These are phyloP conservation scores for Hirtodrosophila duncani DNA, from an alignment of 2,888 invertebrate genomes.

Conservation along the genomic window DNA sequence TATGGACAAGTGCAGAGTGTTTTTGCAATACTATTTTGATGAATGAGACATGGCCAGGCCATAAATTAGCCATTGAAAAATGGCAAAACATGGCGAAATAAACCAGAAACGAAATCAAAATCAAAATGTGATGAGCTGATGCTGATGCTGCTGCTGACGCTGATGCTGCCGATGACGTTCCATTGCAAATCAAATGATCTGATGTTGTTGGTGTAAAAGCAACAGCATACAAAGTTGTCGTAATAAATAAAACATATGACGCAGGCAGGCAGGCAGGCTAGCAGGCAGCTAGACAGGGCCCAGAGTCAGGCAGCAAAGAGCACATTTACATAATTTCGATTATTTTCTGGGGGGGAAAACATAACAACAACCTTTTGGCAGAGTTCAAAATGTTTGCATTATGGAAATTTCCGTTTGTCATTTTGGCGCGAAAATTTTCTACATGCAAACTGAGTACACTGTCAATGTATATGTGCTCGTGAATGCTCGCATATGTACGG, in stretches of 20 bases:
- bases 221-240: slow-evolving; percentile 21
- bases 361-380: slow-evolving; percentile 14
- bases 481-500: background rate
- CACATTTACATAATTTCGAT: slow-evolving; percentile 67
- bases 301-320: slow-evolving; percentile 9
- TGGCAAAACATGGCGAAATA: slow-evolving; percentile 17
- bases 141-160: background rate
- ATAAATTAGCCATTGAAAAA: slow-evolving; percentile 20
- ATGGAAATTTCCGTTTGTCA: slow-evolving; percentile 61
- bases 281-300: background rate
- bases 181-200: slow-evolving; percentile 50
- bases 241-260: slow-evolving; percentile 27
- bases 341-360: slow-evolving; percentile 40
- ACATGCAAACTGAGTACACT: slow-evolving; percentile 51
- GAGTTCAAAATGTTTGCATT: slow-evolving; percentile 38
- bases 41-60: slow-evolving; percentile 5
- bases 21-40: slow-evolving; percentile 8
- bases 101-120: too few relatives aligned
- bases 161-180: slow-evolving; percentile 17
- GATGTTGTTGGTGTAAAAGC: slow-evolving; percentile 12
- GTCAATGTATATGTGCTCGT: background rate
- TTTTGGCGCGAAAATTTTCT: slow-evolving; percentile 61
- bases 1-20: too few relatives aligned
- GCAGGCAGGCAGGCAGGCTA: background rate
- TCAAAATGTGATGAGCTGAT: background rate